Percentiles rank a stretch among this genome's conserved stretches.
Evolutionary conservation across 2,797 vertebrate species (phyloP).

Genomic region (Catostomus latipinnis): DNA sequence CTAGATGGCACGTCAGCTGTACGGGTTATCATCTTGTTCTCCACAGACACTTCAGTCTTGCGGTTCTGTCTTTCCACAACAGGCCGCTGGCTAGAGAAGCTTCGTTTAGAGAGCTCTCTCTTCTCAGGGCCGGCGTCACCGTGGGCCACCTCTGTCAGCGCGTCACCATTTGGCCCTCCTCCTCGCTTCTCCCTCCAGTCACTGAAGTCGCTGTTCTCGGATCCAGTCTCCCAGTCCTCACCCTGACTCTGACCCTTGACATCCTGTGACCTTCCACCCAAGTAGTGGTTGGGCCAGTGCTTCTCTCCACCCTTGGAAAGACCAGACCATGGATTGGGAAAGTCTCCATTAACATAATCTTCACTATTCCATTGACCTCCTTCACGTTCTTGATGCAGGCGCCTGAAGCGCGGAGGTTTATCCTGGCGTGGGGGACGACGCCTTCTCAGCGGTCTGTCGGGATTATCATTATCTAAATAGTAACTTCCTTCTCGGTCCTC

Average conservation of each 20-base stretch:
- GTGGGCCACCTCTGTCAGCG: constrained; percentile 78
- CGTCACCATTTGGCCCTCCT: constrained; percentile 72
- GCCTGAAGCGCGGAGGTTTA: constrained; percentile 95
- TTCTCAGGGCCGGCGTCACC: constrained; percentile 83
- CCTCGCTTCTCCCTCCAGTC: constrained; percentile 88
- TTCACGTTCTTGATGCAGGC: constrained; percentile 88
- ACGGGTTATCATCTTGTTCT: constrained; percentile 82
- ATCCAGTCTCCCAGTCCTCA: constrained; percentile 97
- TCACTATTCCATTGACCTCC: constrained; percentile 88
- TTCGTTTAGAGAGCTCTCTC: constrained; percentile 93
- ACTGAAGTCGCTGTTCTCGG: constrained; percentile 93
- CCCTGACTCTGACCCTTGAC: constrained; percentile 79
- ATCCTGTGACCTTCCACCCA: constrained; percentile 64
- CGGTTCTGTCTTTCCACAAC: constrained; percentile 92
- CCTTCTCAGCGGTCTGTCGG: constrained; percentile 88
- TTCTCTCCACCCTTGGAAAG: constrained; percentile 83
- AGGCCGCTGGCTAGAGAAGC: constrained; percentile 96
- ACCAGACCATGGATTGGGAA: constrained; percentile 83
- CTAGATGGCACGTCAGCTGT: constrained; percentile 74
- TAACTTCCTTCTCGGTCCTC: constrained; percentile 87
- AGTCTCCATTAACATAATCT: constrained; percentile 82
- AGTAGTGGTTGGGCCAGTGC: constrained; percentile 72
- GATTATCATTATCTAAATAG: constrained; percentile 82
- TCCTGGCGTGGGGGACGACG: constrained; percentile 94
- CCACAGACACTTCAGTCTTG: constrained; percentile 86